Percentiles rank a stretch among this genome's conserved stretches.
These are phyloP conservation scores for Isichthys henryi DNA, from an alignment of 2,113 vertebrate species.

Conservation along the genomic window DNA sequence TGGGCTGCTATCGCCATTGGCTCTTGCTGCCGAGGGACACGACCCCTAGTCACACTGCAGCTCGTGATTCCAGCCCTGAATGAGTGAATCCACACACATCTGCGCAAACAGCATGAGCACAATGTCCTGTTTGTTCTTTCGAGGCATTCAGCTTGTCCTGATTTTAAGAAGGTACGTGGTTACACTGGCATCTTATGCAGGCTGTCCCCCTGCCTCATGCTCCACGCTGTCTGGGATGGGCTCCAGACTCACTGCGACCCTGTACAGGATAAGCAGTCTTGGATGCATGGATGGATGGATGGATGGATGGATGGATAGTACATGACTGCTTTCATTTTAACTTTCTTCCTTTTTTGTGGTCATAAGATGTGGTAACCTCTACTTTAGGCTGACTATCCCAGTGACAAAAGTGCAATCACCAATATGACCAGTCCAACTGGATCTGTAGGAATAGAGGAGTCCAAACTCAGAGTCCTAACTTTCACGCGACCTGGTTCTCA, in stretches of 20 bases:
- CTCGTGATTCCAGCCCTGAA: background rate
- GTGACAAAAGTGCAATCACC: background rate
- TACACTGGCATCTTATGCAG: background rate
- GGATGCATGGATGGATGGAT: background rate
- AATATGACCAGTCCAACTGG: background rate
- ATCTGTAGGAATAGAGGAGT: background rate
- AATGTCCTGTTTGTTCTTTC: background rate
- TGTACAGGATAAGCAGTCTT: background rate
- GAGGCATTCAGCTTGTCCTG: background rate
- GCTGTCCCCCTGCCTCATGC: background rate
- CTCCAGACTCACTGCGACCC: background rate
- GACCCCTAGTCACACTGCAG: background rate
- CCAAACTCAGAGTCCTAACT: background rate
- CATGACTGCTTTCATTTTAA: background rate
- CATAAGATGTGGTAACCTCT: background rate
- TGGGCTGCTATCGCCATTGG: no score
- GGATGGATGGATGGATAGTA: background rate
- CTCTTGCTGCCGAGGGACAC: background rate
- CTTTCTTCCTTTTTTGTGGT: background rate
- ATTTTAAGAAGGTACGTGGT: background rate
- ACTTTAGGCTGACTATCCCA: no score
- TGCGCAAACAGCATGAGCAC: background rate
- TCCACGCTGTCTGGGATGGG: background rate
- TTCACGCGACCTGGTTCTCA: background rate
- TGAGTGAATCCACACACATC: background rate